phyloP scores from a whole-genome alignment of 2,113 vertebrate species.

The Bostrychus sinensis region DNA sequence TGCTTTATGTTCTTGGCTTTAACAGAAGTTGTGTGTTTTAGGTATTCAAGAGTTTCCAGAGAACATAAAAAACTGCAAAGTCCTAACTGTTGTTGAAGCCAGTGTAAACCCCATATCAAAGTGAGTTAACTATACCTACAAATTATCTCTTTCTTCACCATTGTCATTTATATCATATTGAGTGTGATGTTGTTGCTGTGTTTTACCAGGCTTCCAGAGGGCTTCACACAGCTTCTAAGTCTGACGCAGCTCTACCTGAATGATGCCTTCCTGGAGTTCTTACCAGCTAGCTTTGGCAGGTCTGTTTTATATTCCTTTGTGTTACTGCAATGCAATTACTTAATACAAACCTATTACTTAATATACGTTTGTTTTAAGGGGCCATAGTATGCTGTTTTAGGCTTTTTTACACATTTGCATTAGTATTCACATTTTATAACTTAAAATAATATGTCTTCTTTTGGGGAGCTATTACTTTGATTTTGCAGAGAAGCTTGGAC shows the following conservation, averaged over 20 bases:
- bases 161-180: neutral
- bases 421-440: too few relatives aligned
- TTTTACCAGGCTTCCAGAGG: constrained; percentile 90
- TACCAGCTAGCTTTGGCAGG: constrained; percentile 98
- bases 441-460: too few relatives aligned
- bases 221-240: constrained; percentile 97
- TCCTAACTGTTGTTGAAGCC: constrained; percentile 92
- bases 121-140: constrained; percentile 78
- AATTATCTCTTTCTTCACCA: neutral
- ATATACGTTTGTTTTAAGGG: too few relatives aligned
- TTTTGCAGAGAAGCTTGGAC: too few relatives aligned
- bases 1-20: constrained; percentile 12
- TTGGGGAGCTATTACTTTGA: too few relatives aligned
- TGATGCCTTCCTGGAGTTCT: constrained; percentile 97
- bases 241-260: constrained; percentile 97
- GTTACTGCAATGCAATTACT: too few relatives aligned
- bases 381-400: too few relatives aligned
- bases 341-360: neutral
- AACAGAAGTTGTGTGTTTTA: constrained; percentile 55
- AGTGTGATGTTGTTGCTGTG: constrained; percentile 10
- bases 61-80: constrained; percentile 99
- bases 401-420: too few relatives aligned
- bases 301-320: constrained; percentile 70
- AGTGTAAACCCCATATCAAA: constrained; percentile 99
- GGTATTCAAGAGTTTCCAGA: constrained; percentile 99